A percentile compares a stretch with the other conserved stretches of the same genome.
These are phyloP conservation scores for Clarias pachynema DNA, from an alignment of 2,797 vertebrate genomes.

Conservation along the genomic window DNA sequence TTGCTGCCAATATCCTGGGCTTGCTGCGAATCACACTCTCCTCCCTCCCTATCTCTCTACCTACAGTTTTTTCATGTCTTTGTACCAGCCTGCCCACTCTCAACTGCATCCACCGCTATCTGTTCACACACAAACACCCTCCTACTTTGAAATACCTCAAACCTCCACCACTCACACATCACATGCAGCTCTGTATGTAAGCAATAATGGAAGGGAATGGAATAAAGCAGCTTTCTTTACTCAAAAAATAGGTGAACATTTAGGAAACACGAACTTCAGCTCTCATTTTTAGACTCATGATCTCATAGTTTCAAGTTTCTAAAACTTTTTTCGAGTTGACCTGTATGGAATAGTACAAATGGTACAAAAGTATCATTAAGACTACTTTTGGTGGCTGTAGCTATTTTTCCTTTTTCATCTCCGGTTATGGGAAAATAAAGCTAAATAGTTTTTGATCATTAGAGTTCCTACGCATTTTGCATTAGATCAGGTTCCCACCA, in stretches of 20 bases:
- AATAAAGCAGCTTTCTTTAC: conserved; percentile 41
- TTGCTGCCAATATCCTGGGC: conserved; percentile 62
- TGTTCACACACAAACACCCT: conserved; percentile 45
- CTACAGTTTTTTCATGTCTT: conserved; percentile 50
- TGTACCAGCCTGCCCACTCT: conserved; percentile 57
- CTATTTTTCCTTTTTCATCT: not conserved
- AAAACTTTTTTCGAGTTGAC: not conserved
- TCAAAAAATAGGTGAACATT: conserved; percentile 38
- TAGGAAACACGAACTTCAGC: conserved; percentile 39
- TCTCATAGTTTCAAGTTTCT: not conserved
- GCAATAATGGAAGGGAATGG: conserved; percentile 30
- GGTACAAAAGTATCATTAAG: not conserved
- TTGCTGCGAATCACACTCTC: conserved; percentile 46
- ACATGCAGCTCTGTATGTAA: conserved; percentile 31
- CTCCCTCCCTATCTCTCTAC: conserved; percentile 41
- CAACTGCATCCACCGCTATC: conserved; percentile 45
- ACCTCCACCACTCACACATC: conserved; percentile 30
- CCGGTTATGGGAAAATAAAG: conserved; percentile 5
- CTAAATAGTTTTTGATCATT: conserved; percentile 12
- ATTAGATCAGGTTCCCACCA: conserved; percentile 44
- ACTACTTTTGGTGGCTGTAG: not conserved
- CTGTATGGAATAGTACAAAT: not conserved
- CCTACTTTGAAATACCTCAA: conserved; percentile 36
- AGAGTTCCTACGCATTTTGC: conserved; percentile 17
- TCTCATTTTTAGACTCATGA: not conserved